A percentile compares a stretch with the other conserved stretches of the same genome.
Conservation (phyloP, 2,888 invertebrate genomes). For the Cyclophora punctaria region DNA sequence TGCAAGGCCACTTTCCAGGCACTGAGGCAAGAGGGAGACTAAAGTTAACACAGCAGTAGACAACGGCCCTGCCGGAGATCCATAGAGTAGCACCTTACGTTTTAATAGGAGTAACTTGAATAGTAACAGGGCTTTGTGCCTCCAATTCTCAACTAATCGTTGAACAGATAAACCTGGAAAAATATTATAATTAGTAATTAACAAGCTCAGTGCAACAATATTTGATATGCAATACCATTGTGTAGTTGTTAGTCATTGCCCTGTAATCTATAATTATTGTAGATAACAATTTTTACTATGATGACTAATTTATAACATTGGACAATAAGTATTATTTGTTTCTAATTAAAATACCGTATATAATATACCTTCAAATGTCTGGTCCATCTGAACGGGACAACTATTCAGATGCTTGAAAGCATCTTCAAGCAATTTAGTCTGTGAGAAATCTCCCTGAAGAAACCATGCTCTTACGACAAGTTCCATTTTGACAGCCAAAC, state of each 20-base stretch:
- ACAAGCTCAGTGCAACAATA: too few species aligned
- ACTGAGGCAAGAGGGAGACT: conserved; percentile 91
- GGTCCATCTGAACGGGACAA: conserved; percentile 78
- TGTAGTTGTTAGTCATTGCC: too few species aligned
- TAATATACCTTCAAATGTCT: conserved; percentile 60
- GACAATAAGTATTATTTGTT: too few species aligned
- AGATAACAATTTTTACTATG: too few species aligned
- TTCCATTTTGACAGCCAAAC: conserved; percentile 95
- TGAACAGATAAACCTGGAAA: conserved; percentile 86
- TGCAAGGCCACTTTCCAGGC: conserved; percentile 88
- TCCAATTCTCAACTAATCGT: conserved; percentile 88
- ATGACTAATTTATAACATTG: too few species aligned
- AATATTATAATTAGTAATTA: not conserved
- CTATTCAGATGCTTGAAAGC: conserved; percentile 94
- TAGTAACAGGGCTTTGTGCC: conserved; percentile 92
- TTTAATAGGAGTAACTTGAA: conserved; percentile 95
- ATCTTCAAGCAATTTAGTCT: conserved; percentile 90
- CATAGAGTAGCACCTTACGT: conserved; percentile 91
- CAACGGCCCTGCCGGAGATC: conserved; percentile 92
- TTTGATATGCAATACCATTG: too few species aligned
- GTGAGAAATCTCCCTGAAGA: conserved; percentile 93
- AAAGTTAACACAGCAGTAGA: conserved; percentile 91
- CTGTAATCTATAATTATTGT: too few species aligned
- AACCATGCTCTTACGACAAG: conserved; percentile 98
- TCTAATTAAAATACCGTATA: too few species aligned